Evolutionary conservation across 2,797 vertebrate genomes (phyloP).

Genomic region (Toxotes lorentzi): DNA sequence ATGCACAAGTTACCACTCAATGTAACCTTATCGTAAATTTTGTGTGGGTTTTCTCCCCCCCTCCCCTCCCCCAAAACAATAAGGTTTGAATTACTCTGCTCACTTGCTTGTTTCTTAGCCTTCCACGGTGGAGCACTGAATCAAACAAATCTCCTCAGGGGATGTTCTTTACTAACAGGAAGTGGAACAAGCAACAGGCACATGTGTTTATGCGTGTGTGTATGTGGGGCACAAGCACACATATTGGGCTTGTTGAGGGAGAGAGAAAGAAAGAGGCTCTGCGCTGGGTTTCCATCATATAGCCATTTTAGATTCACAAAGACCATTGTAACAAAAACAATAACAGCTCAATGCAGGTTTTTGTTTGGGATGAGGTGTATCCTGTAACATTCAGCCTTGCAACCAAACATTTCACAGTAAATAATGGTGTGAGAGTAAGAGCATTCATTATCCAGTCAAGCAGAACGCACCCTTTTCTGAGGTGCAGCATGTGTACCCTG

Average conservation of each 20-base stretch:
- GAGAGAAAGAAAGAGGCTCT: slow-evolving; percentile 20
- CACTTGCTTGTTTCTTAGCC: slow-evolving; percentile 70
- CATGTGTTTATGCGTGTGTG: slow-evolving; percentile 39
- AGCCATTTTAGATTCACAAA: slow-evolving; percentile 55
- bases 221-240: slow-evolving; percentile 12
- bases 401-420: slow-evolving; percentile 69
- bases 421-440: slow-evolving; percentile 61
- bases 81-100: slow-evolving; percentile 75
- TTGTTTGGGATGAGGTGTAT: slow-evolving; percentile 61
- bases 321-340: slow-evolving; percentile 59
- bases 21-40: slow-evolving; percentile 66
- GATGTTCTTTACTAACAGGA: slow-evolving; percentile 74
- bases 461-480: slow-evolving; percentile 49
- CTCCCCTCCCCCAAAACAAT: slow-evolving; percentile 61
- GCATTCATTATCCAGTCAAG: slow-evolving; percentile 74
- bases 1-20: slow-evolving; percentile 67
- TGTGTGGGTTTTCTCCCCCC: slow-evolving; percentile 47
- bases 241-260: slow-evolving; percentile 13
- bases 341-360: slow-evolving; percentile 38
- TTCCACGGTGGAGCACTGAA: slow-evolving; percentile 67
- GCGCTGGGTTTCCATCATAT: slow-evolving; percentile 53
- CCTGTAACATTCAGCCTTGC: slow-evolving; percentile 57
- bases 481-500: slow-evolving; percentile 57
- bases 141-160: slow-evolving; percentile 78
- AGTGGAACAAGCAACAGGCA: slow-evolving; percentile 73